phyloP scores from a whole-genome alignment of 2,113 vertebrate species.

The Caracal caracal region DNA sequence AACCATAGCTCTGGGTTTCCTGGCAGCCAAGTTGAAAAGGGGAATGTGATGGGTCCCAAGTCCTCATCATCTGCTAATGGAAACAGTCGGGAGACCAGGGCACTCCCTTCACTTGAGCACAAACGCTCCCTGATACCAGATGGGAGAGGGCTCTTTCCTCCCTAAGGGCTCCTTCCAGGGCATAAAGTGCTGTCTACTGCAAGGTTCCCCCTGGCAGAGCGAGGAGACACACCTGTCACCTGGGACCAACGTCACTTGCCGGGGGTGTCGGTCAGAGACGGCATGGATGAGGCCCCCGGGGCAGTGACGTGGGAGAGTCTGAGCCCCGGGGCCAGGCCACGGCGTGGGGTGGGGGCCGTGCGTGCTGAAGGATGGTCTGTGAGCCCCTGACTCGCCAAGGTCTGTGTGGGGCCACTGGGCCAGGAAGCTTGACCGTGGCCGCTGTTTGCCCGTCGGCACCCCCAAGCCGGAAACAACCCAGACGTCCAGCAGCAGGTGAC shows the following conservation, averaged over 20 bases:
- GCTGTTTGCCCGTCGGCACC: not conserved
- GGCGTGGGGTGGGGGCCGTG: not conserved
- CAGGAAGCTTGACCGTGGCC: not conserved
- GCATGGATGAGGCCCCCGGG: not conserved
- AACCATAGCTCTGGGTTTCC: not conserved
- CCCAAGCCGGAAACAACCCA: not conserved
- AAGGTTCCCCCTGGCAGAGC: not conserved
- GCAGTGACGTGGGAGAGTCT: fast-evolving
- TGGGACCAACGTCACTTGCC: not conserved
- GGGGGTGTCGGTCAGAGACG: not conserved
- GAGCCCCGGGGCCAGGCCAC: not conserved
- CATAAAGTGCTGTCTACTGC: not conserved
- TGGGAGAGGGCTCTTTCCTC: not conserved
- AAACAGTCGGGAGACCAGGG: not conserved
- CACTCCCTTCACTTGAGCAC: not conserved
- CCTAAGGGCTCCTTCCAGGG: not conserved
- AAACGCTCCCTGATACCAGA: not conserved
- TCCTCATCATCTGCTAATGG: not conserved
- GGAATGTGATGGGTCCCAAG: not conserved
- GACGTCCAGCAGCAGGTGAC: not conserved
- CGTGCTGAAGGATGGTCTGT: not conserved
- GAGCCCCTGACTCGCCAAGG: not conserved
- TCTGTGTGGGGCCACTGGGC: not conserved
- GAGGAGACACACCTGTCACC: not conserved
- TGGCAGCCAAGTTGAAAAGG: not conserved